Conservation (phyloP, 1,140 invertebrate species). For the Diorhabda sublineata region DNA sequence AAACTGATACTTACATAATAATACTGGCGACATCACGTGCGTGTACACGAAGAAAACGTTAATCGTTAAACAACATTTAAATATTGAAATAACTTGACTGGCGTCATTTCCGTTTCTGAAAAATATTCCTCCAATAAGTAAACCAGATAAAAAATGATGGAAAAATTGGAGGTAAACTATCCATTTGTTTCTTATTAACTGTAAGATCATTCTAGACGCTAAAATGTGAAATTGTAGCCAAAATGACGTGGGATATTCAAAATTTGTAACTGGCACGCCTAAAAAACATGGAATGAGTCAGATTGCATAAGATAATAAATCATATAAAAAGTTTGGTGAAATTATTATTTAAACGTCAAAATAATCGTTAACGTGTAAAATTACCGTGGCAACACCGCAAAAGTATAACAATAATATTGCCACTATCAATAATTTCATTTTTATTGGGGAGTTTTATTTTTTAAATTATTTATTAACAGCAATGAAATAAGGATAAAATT, state of each 20-base stretch:
- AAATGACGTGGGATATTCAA: constrained; percentile 53
- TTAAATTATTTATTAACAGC: no score
- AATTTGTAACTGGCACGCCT: constrained; percentile 30
- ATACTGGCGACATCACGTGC: constrained; percentile 56
- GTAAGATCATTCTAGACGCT: constrained; percentile 51
- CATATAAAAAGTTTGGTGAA: no score
- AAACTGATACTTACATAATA: constrained; percentile 52
- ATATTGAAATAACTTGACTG: constrained; percentile 51
- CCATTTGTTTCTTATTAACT: constrained; percentile 54
- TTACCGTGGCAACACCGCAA: no score
- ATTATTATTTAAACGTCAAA: no score
- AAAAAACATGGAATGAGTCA: constrained; percentile 10
- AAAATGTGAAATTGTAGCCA: constrained; percentile 53
- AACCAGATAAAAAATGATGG: constrained; percentile 53
- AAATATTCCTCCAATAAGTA: constrained; percentile 55
- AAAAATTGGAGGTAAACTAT: constrained; percentile 53
- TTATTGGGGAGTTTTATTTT: no score
- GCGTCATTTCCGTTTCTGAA: constrained; percentile 54
- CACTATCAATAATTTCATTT: no score
- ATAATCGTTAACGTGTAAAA: no score
- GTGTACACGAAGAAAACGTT: constrained; percentile 62
- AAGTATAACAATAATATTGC: no score
- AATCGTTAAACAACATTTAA: constrained; percentile 56
- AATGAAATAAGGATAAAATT: no score
- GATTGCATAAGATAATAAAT: no score